These are phyloP conservation scores for Leptinotarsa lineolata DNA, from an alignment of 1,140 invertebrate genomes.

Conservation along the genomic window DNA sequence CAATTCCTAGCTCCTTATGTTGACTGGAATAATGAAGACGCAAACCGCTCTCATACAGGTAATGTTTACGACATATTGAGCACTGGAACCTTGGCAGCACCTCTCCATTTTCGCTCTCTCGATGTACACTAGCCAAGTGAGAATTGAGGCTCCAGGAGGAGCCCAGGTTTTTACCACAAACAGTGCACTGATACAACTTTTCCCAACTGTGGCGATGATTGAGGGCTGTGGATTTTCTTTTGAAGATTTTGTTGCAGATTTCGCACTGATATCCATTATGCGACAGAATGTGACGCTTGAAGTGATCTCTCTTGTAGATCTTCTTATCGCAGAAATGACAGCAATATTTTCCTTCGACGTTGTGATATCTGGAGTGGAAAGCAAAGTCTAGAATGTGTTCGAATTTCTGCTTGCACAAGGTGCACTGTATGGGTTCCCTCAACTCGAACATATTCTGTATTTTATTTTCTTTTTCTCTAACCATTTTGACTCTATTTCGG, in stretches of 20 bases:
- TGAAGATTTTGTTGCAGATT: conserved; percentile 31
- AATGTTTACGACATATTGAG: conserved; percentile 51
- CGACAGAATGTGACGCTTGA: conserved; percentile 26
- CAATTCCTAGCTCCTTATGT: conserved; percentile 43
- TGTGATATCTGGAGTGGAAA: conserved; percentile 44
- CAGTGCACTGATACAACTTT: conserved; percentile 71
- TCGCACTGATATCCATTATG: conserved; percentile 31
- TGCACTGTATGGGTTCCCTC: conserved; percentile 24
- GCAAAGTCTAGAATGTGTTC: conserved; percentile 30
- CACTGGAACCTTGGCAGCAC: conserved; percentile 51
- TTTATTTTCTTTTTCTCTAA: conserved; percentile 26
- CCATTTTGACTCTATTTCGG: not conserved
- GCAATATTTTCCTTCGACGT: conserved; percentile 38
- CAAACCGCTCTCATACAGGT: conserved; percentile 50
- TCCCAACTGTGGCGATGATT: conserved; percentile 69
- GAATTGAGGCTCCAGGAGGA: conserved; percentile 50
- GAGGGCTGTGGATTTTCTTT: conserved; percentile 11
- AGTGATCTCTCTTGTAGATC: conserved; percentile 16
- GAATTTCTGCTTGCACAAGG: conserved; percentile 37
- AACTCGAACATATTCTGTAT: conserved; percentile 18
- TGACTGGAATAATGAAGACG: conserved; percentile 49
- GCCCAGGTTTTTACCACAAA: conserved; percentile 61
- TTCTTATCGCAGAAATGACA: conserved; percentile 49
- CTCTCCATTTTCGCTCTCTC: conserved; percentile 49
- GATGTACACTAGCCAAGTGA: conserved; percentile 51